A percentile compares a stretch with the other conserved stretches of the same genome.
Evolutionary conservation across 2,797 vertebrate species (phyloP).

Genomic region (Epinephelus coioides): DNA sequence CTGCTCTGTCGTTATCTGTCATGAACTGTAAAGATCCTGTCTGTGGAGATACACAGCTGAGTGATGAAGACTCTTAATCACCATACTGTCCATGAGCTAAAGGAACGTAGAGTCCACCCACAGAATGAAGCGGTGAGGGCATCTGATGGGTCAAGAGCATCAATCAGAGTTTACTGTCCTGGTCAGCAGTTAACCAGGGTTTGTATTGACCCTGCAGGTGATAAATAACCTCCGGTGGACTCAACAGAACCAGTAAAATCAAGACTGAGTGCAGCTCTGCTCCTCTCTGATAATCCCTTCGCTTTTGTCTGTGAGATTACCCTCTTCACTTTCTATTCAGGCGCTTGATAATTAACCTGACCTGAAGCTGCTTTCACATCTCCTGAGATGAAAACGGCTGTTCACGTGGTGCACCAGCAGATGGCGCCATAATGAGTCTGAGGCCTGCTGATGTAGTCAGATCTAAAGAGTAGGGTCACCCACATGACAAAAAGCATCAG

Average conservation of each 20-base stretch:
- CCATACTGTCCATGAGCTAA: conserved; percentile 14
- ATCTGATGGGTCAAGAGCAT: conserved; percentile 65
- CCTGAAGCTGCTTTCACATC: neutral
- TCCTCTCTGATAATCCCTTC: conserved; percentile 26
- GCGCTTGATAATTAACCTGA: conserved; percentile 7
- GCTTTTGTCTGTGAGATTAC: conserved; percentile 28
- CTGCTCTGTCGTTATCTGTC: neutral
- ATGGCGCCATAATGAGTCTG: conserved; percentile 53
- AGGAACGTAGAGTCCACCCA: conserved; percentile 48
- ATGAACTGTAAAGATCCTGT: neutral
- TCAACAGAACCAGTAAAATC: conserved; percentile 36
- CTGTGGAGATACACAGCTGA: conserved; percentile 9
- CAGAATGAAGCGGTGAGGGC: conserved; percentile 54
- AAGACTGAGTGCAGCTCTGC: conserved; percentile 49
- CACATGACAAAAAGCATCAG: neutral
- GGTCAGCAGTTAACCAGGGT: conserved; percentile 74
- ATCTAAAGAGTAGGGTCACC: neutral
- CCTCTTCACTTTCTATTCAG: conserved; percentile 24
- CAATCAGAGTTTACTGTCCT: conserved; percentile 70
- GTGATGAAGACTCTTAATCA: conserved; percentile 58
- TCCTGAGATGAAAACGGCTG: neutral
- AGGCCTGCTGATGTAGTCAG: fast-evolving
- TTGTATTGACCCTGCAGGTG: conserved; percentile 69
- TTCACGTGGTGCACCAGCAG: conserved; percentile 63
- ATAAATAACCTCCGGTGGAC: conserved; percentile 69